Percentiles rank a stretch among this genome's conserved stretches.
These are phyloP conservation scores for Drosophila athabasca DNA, from an alignment of 1,140 invertebrate species.

Conservation along the genomic window DNA sequence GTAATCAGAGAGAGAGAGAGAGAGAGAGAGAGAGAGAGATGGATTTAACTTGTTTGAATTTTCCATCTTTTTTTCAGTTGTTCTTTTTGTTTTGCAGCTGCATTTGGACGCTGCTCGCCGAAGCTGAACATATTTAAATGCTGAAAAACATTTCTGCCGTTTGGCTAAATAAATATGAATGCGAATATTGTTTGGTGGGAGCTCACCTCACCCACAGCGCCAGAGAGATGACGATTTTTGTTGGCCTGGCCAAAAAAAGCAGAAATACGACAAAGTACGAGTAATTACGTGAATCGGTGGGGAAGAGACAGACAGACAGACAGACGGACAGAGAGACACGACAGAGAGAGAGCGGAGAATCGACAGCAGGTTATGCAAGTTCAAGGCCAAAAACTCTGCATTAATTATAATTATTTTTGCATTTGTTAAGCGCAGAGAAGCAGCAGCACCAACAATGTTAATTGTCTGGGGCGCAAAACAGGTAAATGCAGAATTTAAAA, in stretches of 20 bases:
- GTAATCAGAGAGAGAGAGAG: slow-evolving; percentile 5
- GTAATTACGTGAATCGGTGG: slow-evolving; percentile 63
- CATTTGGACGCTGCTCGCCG: slow-evolving; percentile 49
- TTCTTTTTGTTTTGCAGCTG: slow-evolving; percentile 49
- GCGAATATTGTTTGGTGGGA: slow-evolving; percentile 33
- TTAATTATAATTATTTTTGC: slow-evolving; percentile 82
- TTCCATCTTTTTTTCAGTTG: slow-evolving; percentile 18
- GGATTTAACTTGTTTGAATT: slow-evolving; percentile 40
- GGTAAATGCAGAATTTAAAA: slow-evolving; percentile 72
- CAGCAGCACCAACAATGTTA: slow-evolving; percentile 50
- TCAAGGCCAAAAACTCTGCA: slow-evolving; percentile 78
- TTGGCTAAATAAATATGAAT: slow-evolving; percentile 60
- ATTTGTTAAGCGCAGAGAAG: slow-evolving; percentile 69
- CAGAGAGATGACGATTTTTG: slow-evolving; percentile 41
- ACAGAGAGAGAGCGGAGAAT: too few relatives aligned
- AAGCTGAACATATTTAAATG: slow-evolving; percentile 64
- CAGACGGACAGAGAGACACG: neutral
- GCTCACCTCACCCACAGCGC: slow-evolving; percentile 45
- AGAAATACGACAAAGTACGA: slow-evolving; percentile 42
- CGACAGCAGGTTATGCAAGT: slow-evolving; percentile 72
- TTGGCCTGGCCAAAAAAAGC: slow-evolving; percentile 58
- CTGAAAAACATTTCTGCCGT: slow-evolving; percentile 21
- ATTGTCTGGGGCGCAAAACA: slow-evolving; percentile 66
- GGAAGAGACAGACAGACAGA: neutral
- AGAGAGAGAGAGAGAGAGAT: slow-evolving; percentile 14